phyloP scores from a whole-genome alignment of 2,797 vertebrate species.

The Dipus sagitta region DNA sequence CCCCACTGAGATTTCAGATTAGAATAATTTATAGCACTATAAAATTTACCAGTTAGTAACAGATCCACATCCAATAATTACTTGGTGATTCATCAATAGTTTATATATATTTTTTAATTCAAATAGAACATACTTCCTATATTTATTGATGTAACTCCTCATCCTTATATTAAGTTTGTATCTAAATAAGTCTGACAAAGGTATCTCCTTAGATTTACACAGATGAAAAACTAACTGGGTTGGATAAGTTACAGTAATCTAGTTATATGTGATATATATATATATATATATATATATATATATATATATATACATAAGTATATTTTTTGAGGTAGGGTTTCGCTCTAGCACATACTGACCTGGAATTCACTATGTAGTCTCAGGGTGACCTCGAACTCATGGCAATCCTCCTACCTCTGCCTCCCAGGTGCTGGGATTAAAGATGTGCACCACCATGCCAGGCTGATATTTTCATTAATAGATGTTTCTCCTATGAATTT shows the following conservation, averaged over 20 bases:
- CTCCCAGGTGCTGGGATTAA: too few relatives aligned
- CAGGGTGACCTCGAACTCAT: too few relatives aligned
- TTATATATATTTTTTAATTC: slow-evolving; percentile 33
- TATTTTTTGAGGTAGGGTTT: too few relatives aligned
- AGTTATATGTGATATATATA: neutral
- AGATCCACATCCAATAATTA: neutral
- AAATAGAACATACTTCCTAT: neutral
- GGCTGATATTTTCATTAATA: neutral
- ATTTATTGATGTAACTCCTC: neutral
- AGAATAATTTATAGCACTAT: slow-evolving; percentile 53
- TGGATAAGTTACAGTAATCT: neutral
- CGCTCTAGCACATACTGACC: too few relatives aligned
- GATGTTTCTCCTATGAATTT: neutral
- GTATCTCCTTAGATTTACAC: neutral
- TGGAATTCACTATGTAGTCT: too few relatives aligned
- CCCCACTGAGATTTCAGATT: slow-evolving; percentile 62
- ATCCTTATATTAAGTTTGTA: neutral
- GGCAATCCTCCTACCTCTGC: too few relatives aligned
- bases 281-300: neutral
- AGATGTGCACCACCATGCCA: too few relatives aligned
- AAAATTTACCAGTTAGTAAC: slow-evolving; percentile 20
- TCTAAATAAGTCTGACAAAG: neutral
- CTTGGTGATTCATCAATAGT: neutral
- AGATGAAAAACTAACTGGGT: neutral
- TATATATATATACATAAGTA: too few relatives aligned